Evolutionary conservation across 1,140 invertebrate genomes (phyloP).

Genomic region (Drosophila lini): DNA sequence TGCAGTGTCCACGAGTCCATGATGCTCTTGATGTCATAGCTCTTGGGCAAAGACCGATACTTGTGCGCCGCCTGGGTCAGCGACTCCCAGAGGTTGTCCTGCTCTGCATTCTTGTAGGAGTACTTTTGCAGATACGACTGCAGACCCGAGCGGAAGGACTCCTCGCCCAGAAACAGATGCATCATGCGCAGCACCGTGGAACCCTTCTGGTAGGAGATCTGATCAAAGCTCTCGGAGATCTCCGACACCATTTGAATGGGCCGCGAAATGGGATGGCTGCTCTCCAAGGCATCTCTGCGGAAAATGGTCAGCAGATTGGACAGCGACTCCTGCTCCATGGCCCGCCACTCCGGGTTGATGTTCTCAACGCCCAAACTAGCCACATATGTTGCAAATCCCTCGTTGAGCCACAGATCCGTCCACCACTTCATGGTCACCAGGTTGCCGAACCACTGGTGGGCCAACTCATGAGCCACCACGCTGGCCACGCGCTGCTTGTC

Average conservation of each 20-base stretch:
- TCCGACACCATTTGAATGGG: slow-evolving; percentile 89
- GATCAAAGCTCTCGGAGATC: slow-evolving; percentile 95
- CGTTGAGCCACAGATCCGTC: slow-evolving; percentile 94
- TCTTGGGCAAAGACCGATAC: slow-evolving; percentile 85
- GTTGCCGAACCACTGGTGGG: slow-evolving; percentile 92
- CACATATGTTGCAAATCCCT: slow-evolving; percentile 93
- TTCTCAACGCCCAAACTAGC: slow-evolving; percentile 87
- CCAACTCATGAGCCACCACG: slow-evolving; percentile 90
- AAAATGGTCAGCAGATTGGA: slow-evolving; percentile 86
- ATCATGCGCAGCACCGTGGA: slow-evolving; percentile 94
- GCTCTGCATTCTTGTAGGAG: slow-evolving; percentile 89
- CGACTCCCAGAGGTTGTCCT: slow-evolving; percentile 93
- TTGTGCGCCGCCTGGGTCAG: slow-evolving; percentile 87
- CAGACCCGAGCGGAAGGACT: slow-evolving; percentile 89
- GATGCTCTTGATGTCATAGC: slow-evolving; percentile 87
- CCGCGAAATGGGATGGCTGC: slow-evolving; percentile 88
- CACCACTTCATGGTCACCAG: slow-evolving; percentile 93
- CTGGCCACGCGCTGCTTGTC: slow-evolving; percentile 88
- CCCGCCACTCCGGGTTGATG: slow-evolving; percentile 88
- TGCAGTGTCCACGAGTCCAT: slow-evolving; percentile 94
- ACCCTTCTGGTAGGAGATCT: slow-evolving; percentile 95
- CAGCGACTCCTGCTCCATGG: slow-evolving; percentile 88
- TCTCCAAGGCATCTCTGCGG: slow-evolving; percentile 86
- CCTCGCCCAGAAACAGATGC: slow-evolving; percentile 92
- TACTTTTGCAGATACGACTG: slow-evolving; percentile 88